Conservation (phyloP, 2,888 invertebrate species). For the Drosophila borealis region DNA sequence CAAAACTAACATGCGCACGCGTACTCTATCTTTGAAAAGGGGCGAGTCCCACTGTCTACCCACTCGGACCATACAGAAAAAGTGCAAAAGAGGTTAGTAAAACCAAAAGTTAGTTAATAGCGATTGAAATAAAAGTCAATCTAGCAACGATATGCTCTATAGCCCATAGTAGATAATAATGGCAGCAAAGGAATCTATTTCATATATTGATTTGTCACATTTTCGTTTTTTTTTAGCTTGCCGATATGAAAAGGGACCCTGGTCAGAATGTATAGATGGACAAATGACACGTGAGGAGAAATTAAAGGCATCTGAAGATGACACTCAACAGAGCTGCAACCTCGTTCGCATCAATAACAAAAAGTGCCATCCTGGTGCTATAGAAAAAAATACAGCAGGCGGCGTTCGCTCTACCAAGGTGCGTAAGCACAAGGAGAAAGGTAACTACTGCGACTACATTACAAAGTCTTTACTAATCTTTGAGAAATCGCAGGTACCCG, state of each 20-base stretch:
- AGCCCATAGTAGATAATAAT: no score
- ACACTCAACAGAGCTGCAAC: conserved; percentile 87
- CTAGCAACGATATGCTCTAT: no score
- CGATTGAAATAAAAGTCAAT: neutral
- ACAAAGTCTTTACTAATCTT: neutral
- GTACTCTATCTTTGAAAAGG: conserved; percentile 93
- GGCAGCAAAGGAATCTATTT: no score
- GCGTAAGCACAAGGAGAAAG: conserved; percentile 85
- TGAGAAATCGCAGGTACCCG: conserved; percentile 46
- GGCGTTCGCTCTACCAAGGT: conserved; percentile 87
- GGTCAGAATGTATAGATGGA: conserved; percentile 93
- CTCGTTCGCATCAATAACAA: conserved; percentile 91
- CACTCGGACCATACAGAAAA: conserved; percentile 93
- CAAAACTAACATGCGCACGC: conserved; percentile 92
- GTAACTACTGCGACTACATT: conserved; percentile 82
- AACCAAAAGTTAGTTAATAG: neutral
- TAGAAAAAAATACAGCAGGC: conserved; percentile 86
- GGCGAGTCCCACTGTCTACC: conserved; percentile 92
- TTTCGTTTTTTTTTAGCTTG: conserved; percentile 86
- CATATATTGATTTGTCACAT: neutral
- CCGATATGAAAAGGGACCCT: conserved; percentile 95
- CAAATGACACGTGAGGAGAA: conserved; percentile 93
- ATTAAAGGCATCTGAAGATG: conserved; percentile 91
- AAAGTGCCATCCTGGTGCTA: conserved; percentile 91
- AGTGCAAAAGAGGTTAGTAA: conserved; percentile 93